Percentiles rank a stretch among this genome's conserved stretches.
phyloP scores from a whole-genome alignment of 2,888 invertebrate species.

The Cremastobaeus sp. region DNA sequence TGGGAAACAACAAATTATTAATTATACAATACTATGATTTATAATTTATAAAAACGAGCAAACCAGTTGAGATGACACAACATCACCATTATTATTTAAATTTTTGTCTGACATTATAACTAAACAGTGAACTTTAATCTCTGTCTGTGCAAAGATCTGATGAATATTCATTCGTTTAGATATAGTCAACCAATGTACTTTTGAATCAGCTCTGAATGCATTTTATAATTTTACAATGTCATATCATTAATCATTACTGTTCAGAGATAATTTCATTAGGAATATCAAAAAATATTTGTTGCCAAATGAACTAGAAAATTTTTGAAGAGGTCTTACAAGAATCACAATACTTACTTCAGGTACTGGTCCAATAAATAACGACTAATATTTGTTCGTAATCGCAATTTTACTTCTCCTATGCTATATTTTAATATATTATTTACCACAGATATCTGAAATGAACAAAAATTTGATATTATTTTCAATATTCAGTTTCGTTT shows the following conservation, averaged over 20 bases:
- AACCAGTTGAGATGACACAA: neutral
- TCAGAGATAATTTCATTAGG: too few relatives aligned
- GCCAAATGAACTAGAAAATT: too few relatives aligned
- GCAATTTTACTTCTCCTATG: conserved; percentile 93
- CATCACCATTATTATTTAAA: conserved; percentile 28
- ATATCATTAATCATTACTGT: too few relatives aligned
- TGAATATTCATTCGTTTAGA: conserved; percentile 20
- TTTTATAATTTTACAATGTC: too few relatives aligned
- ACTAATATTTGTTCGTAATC: conserved; percentile 93
- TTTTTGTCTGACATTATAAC: neutral
- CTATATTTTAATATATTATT: conserved; percentile 97
- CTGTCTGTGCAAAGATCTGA: neutral
- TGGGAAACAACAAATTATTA: conserved; percentile 72
- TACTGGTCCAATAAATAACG: conserved; percentile 93
- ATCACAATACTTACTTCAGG: conserved; percentile 91
- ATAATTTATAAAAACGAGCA: conserved; percentile 3
- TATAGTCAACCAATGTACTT: conserved; percentile 6
- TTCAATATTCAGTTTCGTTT: too few relatives aligned
- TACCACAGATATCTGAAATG: conserved; percentile 90
- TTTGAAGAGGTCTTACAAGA: too few relatives aligned
- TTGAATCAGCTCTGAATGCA: too few relatives aligned
- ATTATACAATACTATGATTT: neutral
- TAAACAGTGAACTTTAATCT: conserved; percentile 38
- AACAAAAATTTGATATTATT: conserved; percentile 5
- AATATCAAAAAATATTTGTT: neutral